These are phyloP conservation scores for Kryptopterus vitreolus DNA, from an alignment of 2,797 vertebrate genomes.

Conservation along the genomic window DNA sequence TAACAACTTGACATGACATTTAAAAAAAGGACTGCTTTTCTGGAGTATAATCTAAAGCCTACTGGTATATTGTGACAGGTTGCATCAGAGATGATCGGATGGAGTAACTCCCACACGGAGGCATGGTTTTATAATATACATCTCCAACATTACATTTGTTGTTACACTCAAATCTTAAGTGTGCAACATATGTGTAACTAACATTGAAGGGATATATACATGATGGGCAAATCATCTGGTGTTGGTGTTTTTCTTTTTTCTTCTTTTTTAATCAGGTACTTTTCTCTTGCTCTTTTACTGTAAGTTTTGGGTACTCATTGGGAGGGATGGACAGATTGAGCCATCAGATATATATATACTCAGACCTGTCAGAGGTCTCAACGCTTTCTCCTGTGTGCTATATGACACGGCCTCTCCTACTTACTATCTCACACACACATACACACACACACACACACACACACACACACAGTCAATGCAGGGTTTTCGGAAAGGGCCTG, in stretches of 20 bases:
- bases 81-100: constrained; percentile 19
- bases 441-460: background rate
- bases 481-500: constrained; percentile 18
- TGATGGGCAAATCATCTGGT: background rate
- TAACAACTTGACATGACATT: background rate
- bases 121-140: background rate
- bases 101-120: constrained; percentile 11
- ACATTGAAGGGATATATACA: background rate
- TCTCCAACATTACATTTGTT: background rate
- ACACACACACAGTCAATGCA: constrained; percentile 2
- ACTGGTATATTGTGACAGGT: constrained; percentile 9
- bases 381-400: constrained; percentile 14
- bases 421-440: constrained; percentile 5
- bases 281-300: background rate
- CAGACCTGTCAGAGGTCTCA: constrained; percentile 11
- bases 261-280: background rate
- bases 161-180: constrained; percentile 3
- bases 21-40: constrained; percentile 1
- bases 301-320: background rate
- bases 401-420: constrained; percentile 11
- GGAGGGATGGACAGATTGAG: constrained; percentile 16
- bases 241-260: background rate
- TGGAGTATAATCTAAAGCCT: background rate
- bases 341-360: constrained; percentile 39
- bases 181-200: too few relatives aligned